Base-by-base conservation (phyloP, 2,888 invertebrate species). In the Pasiphila rectangulata region DNA sequence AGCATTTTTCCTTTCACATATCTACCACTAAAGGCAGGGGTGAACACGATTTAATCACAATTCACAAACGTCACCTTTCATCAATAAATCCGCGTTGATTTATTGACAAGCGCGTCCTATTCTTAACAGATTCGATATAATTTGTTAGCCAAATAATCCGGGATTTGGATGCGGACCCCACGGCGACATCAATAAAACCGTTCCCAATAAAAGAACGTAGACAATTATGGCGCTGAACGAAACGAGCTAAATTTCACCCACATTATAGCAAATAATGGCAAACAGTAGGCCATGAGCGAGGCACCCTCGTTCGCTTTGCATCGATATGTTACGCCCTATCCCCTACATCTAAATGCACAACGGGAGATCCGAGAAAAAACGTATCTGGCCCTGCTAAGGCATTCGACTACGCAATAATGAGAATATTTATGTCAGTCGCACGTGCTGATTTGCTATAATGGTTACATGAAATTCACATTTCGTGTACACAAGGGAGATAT, bases 71-170 rank as follows among this genome's bases (percentile, higher is more conserved):
- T 79, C 75, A 65, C 73, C 74, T 78, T 78, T 80, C 78, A 76
- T 75, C 82, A 71, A 83, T 84, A 83, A 83, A 83, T 79, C 79
- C 75, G 48, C 64, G 69, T 76, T 86, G 85, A 87, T 86, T 86
- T 85, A 87, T 83, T 73, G 85, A 82, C 83, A 78, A 73, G 76
- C 75, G 69, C 77, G 75, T 83, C 79, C 80, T 79, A 83, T 83
- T 84, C 82, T 79, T 69, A 75, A 75, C 82, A 79, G 83, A 85
- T 83, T 82, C 81, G 69, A 76, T 77, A 79, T 86, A 87, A 87
- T 87, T 88, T 88, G 88, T 88, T 85, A 87, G 81, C 84, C 83
- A 87, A 88, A 87, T 87, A 87, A 87, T 87, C 86, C 85, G 69
- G 81, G 82, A 79, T 85, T 84, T 79, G 59, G 75, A 74, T 81